Conservation (phyloP, 2,888 invertebrate genomes). For the Zygaena filipendulae region DNA sequence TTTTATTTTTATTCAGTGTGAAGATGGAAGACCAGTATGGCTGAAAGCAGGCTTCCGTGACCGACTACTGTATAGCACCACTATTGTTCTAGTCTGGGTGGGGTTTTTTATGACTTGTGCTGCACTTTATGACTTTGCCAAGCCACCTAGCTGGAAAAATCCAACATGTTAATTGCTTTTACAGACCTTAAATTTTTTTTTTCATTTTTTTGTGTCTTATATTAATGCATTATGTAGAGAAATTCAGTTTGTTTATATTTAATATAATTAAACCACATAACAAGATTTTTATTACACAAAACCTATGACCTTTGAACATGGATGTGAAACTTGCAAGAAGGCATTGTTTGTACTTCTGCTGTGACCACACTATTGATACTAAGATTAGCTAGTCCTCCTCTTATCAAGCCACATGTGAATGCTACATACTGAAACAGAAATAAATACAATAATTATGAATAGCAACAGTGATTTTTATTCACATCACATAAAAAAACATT, state of each 20-base stretch:
- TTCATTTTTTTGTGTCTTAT: constrained; percentile 1
- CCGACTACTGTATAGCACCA: constrained; percentile 26
- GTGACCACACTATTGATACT: constrained; percentile 95
- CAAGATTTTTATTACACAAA: too few species aligned
- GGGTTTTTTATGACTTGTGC: constrained; percentile 19
- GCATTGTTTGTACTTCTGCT: constrained; percentile 93
- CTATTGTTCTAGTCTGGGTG: constrained; percentile 19
- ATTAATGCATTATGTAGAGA: too few species aligned
- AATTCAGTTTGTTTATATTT: too few species aligned
- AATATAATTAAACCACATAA: too few species aligned
- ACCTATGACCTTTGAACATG: constrained; percentile 84
- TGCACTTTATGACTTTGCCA: constrained; percentile 22
- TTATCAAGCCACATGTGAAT: constrained; percentile 94
- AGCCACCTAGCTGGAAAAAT: constrained; percentile 26
- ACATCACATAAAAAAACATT: too few species aligned
- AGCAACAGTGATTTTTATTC: too few species aligned
- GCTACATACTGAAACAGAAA: constrained; percentile 78
- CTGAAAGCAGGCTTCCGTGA: constrained; percentile 36
- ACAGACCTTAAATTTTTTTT: too few species aligned
- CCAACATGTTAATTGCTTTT: constrained; percentile 10
- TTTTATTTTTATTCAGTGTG: constrained; percentile 22
- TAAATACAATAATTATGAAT: too few species aligned
- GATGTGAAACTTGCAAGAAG: constrained; percentile 92
- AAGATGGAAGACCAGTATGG: constrained; percentile 35
- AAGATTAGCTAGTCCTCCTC: constrained; percentile 95